phyloP scores from a whole-genome alignment of 2,888 invertebrate species.

The Argynnis bischoffii region DNA sequence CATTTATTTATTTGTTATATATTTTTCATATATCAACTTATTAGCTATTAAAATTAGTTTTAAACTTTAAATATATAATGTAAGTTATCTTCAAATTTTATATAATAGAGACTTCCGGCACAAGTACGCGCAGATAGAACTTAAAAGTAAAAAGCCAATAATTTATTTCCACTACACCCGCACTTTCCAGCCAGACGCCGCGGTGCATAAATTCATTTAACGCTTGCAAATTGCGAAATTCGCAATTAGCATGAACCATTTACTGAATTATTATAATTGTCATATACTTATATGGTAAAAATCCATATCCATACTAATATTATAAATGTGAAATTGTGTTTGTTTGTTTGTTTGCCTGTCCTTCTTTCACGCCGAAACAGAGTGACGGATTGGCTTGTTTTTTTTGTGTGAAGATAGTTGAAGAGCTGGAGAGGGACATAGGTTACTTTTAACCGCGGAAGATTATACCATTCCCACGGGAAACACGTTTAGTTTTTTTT shows the following conservation, averaged over 20 bases:
- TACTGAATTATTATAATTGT: neutral
- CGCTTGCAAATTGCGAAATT: conserved; percentile 8
- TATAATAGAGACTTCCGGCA: neutral
- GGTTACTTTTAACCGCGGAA: too few relatives aligned
- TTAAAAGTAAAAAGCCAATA: conserved; percentile 4
- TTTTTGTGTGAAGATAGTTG: too few relatives aligned
- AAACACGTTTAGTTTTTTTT: too few relatives aligned
- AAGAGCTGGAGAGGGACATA: too few relatives aligned
- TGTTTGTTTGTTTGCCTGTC: too few relatives aligned
- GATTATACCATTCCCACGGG: too few relatives aligned
- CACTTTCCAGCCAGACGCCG: conserved; percentile 5
- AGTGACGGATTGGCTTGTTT: too few relatives aligned
- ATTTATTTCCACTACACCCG: conserved; percentile 3
- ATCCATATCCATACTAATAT: too few relatives aligned
- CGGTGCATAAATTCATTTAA: conserved; percentile 13
- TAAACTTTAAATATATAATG: neutral
- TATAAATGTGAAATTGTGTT: too few relatives aligned
- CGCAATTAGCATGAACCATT: neutral
- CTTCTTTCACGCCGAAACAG: too few relatives aligned
- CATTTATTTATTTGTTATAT: neutral
- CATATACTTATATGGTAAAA: neutral
- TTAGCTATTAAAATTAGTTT: too few relatives aligned
- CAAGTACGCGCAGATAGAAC: conserved; percentile 2
- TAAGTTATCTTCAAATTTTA: neutral
- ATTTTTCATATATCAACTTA: too few relatives aligned